Conservation (phyloP, 2,797 vertebrate genomes). For the Trachurus trachurus region DNA sequence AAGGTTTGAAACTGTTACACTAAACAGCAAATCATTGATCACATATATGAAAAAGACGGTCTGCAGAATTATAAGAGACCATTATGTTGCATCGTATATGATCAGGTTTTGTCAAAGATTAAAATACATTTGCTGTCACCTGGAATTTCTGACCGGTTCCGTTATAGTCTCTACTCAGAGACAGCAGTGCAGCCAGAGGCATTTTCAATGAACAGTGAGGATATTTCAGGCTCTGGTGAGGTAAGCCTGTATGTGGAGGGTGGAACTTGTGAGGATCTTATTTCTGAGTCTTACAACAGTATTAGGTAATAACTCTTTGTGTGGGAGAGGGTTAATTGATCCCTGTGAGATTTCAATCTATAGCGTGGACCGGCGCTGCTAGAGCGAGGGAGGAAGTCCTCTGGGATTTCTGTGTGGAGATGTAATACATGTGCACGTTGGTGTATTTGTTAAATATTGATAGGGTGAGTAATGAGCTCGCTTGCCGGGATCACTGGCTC, state of each 20-base stretch:
- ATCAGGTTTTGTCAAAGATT: not conserved
- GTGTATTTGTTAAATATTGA: constrained; percentile 40
- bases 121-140: not conserved
- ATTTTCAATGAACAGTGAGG: constrained; percentile 20
- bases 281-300: constrained; percentile 34
- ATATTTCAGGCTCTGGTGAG: constrained; percentile 45
- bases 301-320: constrained; percentile 56
- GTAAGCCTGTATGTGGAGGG: constrained; percentile 43
- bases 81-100: not conserved
- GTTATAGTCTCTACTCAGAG: not conserved
- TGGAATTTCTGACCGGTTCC: not conserved
- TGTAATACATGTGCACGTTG: not conserved
- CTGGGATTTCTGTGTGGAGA: constrained; percentile 35
- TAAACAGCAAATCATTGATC: not conserved
- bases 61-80: not conserved
- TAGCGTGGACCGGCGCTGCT: constrained; percentile 17
- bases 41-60: not conserved
- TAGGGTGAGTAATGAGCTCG: constrained; percentile 29
- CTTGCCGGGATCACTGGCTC: constrained; percentile 18
- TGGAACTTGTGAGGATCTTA: constrained; percentile 37
- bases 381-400: constrained; percentile 24
- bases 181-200: not conserved
- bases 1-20: not conserved
- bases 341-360: constrained; percentile 63
- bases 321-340: constrained; percentile 68